Conservation (phyloP, 2,797 vertebrate species). For the Nyctalus aviator region DNA sequence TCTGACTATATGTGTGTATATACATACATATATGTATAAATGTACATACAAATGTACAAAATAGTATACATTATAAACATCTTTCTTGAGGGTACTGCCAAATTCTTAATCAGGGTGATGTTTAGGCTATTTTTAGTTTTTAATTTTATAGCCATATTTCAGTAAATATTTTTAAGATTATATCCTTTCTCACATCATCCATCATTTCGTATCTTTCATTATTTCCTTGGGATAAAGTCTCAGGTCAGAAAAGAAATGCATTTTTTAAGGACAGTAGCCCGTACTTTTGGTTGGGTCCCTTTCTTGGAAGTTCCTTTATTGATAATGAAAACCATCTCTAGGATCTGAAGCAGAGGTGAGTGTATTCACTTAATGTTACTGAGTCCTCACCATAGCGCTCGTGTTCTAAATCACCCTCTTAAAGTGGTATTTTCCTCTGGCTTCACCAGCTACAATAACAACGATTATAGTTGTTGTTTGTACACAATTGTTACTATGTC, state of each 20-base stretch:
- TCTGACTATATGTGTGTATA: not conserved
- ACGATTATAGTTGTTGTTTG: not conserved
- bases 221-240: slow-evolving; percentile 20
- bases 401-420: not conserved
- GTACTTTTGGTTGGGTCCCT: not conserved
- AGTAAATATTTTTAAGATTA: not conserved
- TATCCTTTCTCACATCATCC: not conserved
- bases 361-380: rapidly evolving
- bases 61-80: not conserved
- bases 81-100: not conserved
- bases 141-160: not conserved
- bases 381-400: not conserved
- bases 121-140: not conserved
- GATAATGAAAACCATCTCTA: not conserved
- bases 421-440: not conserved
- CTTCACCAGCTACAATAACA: not conserved
- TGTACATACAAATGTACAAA: not conserved
- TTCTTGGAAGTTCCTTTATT: not conserved
- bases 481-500: not conserved
- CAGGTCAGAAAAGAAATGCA: not conserved
- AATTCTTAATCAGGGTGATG: not conserved
- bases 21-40: too few species aligned
- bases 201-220: not conserved
- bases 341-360: not conserved
- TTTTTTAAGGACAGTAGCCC: not conserved